Evolutionary conservation across 2,797 vertebrate species (phyloP), one percentile per base, ranked within the genome.

Genomic region (Limnodromus scolopaceus): DNA sequence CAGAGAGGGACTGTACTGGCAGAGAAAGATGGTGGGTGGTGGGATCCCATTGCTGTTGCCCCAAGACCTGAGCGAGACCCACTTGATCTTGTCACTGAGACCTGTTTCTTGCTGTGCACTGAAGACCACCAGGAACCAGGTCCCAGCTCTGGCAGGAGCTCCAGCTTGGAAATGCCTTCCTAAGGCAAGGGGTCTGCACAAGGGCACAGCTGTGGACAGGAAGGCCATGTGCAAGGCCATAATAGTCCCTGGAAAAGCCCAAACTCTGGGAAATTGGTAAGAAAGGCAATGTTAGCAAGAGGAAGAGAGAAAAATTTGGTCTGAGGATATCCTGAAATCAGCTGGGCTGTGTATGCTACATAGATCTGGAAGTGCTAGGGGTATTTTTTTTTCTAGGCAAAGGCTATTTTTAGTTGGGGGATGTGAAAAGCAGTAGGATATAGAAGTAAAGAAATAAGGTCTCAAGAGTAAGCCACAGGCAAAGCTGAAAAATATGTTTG

Each of bases 401-500:
- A 89, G 39, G 28, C 51, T 93, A 39, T 51, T 93, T 93, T 77
- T 66, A 83, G 36, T 60, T 76, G 36, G 36, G 39, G 30, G 4
- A 69, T 55, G 12, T 60, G 71, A 93, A 87, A n/a, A 54, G 36
- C 69, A 70, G 13, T 51, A 77, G 36, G 27, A 49, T 77, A 66
- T 48, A 69, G 76, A 85, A 84, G 16, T 70, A 82, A 89, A 95
- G 41, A 76, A 93, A 53, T 63, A 82, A 77, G 2, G n/a, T 87
- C 78, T 72, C 55, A 66, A 69, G 70, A 66, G 46, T 54, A 87
- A 89, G 46, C 36, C 0, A 0, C n/a, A 25, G 55, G 16, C 51
- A 92, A 93, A 95, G 58, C 15, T 74, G 43, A 70, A 94, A 96
- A 77, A 69, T 76, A 63, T 13, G 1, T 80, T 78, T 92, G 60